Evolutionary conservation across 2,888 invertebrate species (phyloP), one percentile per base, ranked within the genome.

Genomic region (Eurois occulta): DNA sequence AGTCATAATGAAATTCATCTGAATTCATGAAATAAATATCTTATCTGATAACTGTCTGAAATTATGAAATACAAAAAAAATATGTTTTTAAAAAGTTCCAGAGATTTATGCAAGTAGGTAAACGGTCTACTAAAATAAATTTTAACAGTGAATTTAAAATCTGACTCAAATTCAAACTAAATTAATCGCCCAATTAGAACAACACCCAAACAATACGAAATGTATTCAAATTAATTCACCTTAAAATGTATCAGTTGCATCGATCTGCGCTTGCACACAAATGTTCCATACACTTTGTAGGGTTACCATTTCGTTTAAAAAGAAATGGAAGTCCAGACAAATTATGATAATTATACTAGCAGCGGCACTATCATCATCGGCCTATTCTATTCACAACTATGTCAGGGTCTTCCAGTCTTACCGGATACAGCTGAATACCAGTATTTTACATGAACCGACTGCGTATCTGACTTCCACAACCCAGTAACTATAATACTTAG

Each of bases 171-270:
- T 16, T 32, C 11, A 7, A 13, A 38, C 21, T 1, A 35, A 62
- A 72, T 41, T 46, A 65, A 67, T 64, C 77, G 21, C 77, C 78
- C 52, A 86, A 81, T 88, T 73, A 66, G 80, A 65, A 78, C 81
- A 35, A 11, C 32, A 32, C 58, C 74, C 65, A 67, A 78, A 74
- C 78, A 77, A 70, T 38, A 75, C 43, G 11, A 78, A 86, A 87
- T 80, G 55, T 86, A 92, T 92, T 91, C 64, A 86, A 93, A 93
- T 92, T 82, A 89, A 94, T 94, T 91, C 94, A 92, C 91, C 87
- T 89, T 86, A 86, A 84, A 90, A 89, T 90, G 91, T 93, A 94
- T 94, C 92, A 83, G 84, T 81, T 77, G 76, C 86, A 86, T 77
- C 78, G 81, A 93, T 91, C 92, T 80, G 85, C 84, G 86, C 86